Evolutionary conservation across 1,140 invertebrate genomes (phyloP).

Genomic region (Pseudomyrmex sp.): DNA sequence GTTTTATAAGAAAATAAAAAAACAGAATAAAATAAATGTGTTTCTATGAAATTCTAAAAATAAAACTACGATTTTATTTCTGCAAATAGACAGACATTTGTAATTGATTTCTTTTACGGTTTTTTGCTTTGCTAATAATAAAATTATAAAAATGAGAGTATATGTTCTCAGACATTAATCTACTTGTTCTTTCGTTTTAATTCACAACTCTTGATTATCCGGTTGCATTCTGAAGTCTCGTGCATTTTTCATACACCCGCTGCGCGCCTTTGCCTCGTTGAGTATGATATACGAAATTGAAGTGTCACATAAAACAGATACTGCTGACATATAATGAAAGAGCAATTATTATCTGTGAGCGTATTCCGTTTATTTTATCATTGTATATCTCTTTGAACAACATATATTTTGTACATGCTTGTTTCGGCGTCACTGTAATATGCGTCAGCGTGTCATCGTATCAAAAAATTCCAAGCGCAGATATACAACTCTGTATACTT

Average conservation of each 20-base stretch:
- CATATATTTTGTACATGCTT: neutral
- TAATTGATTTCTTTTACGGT: neutral
- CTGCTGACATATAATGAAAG: slow-evolving; percentile 51
- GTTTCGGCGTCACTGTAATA: slow-evolving; percentile 20
- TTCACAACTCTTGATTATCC: slow-evolving; percentile 50
- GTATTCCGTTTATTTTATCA: slow-evolving; percentile 41
- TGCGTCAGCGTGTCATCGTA: slow-evolving; percentile 22
- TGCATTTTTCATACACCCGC: slow-evolving; percentile 10
- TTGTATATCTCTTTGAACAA: neutral
- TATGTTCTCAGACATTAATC: neutral
- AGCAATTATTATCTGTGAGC: slow-evolving; percentile 45
- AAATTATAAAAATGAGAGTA: slow-evolving; percentile 6
- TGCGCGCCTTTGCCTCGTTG: neutral
- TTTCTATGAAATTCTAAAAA: neutral
- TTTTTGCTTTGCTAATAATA: neutral
- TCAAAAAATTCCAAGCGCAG: slow-evolving; percentile 53
- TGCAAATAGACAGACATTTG: neutral
- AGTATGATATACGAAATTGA: slow-evolving; percentile 64
- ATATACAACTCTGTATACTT: slow-evolving; percentile 34
- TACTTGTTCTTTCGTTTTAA: slow-evolving; percentile 3
- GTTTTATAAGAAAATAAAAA: neutral
- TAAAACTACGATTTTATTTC: neutral
- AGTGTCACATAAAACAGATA: slow-evolving; percentile 63
- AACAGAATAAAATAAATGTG: too few species aligned
- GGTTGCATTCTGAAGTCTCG: neutral